phyloP scores from a whole-genome alignment of 2,888 invertebrate genomes.

The Dicycla oo region DNA sequence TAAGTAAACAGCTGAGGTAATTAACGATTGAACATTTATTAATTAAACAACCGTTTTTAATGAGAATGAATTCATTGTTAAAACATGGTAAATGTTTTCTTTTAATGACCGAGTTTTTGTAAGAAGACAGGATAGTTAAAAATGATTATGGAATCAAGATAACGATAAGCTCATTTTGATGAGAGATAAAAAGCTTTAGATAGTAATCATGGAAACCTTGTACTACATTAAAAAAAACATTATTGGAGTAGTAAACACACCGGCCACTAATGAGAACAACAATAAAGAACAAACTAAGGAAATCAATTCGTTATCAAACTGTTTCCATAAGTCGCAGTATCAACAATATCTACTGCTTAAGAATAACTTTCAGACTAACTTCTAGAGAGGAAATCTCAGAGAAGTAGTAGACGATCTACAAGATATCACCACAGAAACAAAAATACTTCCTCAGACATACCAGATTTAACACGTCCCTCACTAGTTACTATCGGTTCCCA shows the following conservation, averaged over 20 bases:
- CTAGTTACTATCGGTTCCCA: slow-evolving; percentile 61
- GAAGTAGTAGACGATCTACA: neutral
- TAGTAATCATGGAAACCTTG: slow-evolving; percentile 1
- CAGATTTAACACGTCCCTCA: slow-evolving; percentile 22
- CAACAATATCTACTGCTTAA: neutral
- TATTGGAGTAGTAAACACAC: neutral
- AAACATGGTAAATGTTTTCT: slow-evolving; percentile 21
- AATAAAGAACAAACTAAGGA: neutral
- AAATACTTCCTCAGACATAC: neutral
- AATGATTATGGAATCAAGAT: slow-evolving; percentile 38
- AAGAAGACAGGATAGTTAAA: slow-evolving; percentile 7
- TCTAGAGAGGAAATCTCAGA: neutral
- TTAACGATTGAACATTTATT: slow-evolving; percentile 43
- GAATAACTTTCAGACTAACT: neutral
- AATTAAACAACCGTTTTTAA: slow-evolving; percentile 38
- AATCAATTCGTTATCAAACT: neutral
- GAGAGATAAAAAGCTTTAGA: slow-evolving; percentile 34
- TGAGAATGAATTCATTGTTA: neutral
- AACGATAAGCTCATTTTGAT: slow-evolving; percentile 30
- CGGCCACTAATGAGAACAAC: neutral
- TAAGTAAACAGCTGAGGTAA: slow-evolving; percentile 44
- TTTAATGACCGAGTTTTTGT: slow-evolving; percentile 31
- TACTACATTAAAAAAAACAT: neutral
- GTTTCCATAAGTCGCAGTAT: neutral
- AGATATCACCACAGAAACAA: neutral